Evolutionary conservation across 2,113 vertebrate genomes (phyloP).

Genomic region (Choloepus hoffmanni): DNA sequence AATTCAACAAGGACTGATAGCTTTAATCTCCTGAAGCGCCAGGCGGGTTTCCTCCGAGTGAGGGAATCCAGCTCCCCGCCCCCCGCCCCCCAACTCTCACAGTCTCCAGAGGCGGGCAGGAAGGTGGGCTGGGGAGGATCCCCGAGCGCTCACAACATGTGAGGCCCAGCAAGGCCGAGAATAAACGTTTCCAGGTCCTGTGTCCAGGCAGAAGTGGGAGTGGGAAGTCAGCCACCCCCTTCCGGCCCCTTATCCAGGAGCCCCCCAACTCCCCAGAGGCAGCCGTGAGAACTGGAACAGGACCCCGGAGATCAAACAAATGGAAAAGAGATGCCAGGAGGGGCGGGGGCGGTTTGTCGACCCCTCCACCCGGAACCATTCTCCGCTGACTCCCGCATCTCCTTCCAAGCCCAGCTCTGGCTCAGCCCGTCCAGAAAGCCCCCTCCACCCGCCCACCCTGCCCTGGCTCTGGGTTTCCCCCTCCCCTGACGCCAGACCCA

Average conservation of each 20-base stretch:
- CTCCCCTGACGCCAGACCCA: fast-evolving
- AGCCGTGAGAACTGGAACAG: neutral
- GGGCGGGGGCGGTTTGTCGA: fast-evolving
- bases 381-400: neutral
- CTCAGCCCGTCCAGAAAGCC: neutral
- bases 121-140: fast-evolving
- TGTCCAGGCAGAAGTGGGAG: neutral
- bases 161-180: neutral
- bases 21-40: slow-evolving; percentile 72
- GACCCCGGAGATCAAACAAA: neutral
- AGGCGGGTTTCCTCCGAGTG: neutral
- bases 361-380: neutral
- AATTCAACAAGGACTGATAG: slow-evolving; percentile 70
- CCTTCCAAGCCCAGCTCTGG: neutral
- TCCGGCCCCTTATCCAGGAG: neutral
- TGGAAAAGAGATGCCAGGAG: neutral
- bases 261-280: neutral
- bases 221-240: neutral
- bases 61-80: neutral
- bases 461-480: neutral
- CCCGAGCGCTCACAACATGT: fast-evolving
- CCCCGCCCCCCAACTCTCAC: neutral
- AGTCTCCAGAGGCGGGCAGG: neutral
- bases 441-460: too few relatives aligned
- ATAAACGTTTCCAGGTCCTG: neutral